Evolutionary conservation across 2,797 vertebrate species (phyloP).

Genomic region (Lagodon rhomboides): DNA sequence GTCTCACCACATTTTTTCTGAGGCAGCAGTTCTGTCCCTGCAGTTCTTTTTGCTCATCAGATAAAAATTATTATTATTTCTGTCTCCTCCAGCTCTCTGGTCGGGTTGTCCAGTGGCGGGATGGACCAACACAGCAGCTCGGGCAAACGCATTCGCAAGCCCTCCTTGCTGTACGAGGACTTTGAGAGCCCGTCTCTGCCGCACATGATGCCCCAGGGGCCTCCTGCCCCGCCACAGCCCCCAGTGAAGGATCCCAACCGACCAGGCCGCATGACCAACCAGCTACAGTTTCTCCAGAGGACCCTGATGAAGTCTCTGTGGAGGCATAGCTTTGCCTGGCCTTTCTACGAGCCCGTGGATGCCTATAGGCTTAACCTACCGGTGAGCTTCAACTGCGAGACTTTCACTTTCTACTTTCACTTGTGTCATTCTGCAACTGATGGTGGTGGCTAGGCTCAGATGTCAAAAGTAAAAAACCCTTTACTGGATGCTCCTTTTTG

Average conservation of each 20-base stretch:
- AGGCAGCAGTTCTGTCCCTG: background rate
- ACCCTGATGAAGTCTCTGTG: conserved; percentile 93
- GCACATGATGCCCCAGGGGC: conserved; percentile 78
- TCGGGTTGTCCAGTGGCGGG: conserved; percentile 81
- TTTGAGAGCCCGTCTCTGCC: conserved; percentile 94
- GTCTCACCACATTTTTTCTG: background rate
- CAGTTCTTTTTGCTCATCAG: background rate
- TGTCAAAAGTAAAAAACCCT: background rate
- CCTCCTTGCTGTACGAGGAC: conserved; percentile 94
- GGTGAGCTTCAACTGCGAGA: conserved; percentile 73
- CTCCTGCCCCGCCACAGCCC: conserved; percentile 78
- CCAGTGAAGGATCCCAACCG: conserved; percentile 90
- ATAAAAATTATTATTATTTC: background rate
- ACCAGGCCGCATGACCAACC: conserved; percentile 91
- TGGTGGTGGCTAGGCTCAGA: background rate
- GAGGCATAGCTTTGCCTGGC: conserved; percentile 97
- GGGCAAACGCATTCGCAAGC: conserved; percentile 95
- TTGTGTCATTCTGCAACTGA: conserved; percentile 9
- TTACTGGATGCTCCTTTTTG: background rate
- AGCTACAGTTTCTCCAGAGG: conserved; percentile 94
- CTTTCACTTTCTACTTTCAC: background rate
- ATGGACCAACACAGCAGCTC: conserved; percentile 85
- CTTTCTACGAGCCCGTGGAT: conserved; percentile 94
- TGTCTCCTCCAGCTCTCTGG: conserved; percentile 77
- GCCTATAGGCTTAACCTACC: conserved; percentile 91